Percentiles rank a stretch among this genome's conserved stretches.
Evolutionary conservation across 2,113 vertebrate genomes (phyloP).

Genomic region (Cebidichthys violaceus): DNA sequence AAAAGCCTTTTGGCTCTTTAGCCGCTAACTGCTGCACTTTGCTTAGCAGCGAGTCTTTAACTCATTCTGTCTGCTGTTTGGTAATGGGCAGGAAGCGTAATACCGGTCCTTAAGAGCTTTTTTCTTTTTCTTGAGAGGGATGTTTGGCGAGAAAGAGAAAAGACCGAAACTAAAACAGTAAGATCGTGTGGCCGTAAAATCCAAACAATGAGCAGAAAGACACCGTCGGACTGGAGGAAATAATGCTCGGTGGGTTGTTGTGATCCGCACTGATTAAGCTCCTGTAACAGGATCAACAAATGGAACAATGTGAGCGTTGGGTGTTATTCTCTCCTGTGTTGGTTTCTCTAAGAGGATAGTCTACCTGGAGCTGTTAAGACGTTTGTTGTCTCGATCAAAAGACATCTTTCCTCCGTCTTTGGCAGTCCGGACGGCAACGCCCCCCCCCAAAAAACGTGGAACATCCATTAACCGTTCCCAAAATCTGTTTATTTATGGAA

Average conservation of each 20-base stretch:
- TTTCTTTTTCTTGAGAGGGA: background rate
- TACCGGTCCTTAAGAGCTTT: background rate
- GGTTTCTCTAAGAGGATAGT: background rate
- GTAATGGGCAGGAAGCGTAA: background rate
- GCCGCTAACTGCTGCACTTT: background rate
- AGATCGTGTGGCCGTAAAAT: background rate
- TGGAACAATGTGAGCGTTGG: background rate
- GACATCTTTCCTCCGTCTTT: background rate
- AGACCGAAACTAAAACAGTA: background rate
- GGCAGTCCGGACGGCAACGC: background rate
- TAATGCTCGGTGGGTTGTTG: background rate
- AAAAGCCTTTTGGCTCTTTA: background rate
- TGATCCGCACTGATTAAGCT: background rate
- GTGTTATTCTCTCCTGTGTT: background rate
- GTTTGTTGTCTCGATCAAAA: background rate
- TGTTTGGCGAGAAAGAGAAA: background rate
- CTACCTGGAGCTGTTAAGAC: background rate
- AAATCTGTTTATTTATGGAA: constrained; percentile 7
- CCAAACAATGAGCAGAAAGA: background rate
- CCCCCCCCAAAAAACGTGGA: background rate
- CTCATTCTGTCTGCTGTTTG: background rate
- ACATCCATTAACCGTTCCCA: background rate
- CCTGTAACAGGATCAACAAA: background rate
- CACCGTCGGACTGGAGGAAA: background rate
- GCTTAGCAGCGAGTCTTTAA: background rate